Evolutionary conservation across 2,888 invertebrate species (phyloP).

Genomic region (Drosophila kanekoi): DNA sequence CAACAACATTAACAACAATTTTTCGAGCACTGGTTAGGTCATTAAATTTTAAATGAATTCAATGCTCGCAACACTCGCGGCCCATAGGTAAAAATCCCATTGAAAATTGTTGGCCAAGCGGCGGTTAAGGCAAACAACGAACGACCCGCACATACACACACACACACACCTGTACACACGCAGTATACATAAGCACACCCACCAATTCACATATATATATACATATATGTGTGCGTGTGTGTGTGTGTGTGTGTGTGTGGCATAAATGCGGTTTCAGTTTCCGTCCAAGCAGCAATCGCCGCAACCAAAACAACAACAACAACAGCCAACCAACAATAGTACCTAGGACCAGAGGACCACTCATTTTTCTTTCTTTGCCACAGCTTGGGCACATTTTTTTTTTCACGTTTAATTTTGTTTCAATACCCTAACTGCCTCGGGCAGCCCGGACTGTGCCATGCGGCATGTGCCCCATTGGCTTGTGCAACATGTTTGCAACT

Average conservation of each 20-base stretch:
- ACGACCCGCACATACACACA: conserved; percentile 6
- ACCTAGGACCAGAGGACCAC: conserved; percentile 43
- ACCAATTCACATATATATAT: conserved; percentile 9
- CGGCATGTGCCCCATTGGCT: too few relatives aligned
- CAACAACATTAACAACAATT: conserved; percentile 29
- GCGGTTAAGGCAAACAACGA: conserved; percentile 51
- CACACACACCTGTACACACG: background rate
- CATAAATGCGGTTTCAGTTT: conserved; percentile 72
- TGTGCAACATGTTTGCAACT: too few relatives aligned
- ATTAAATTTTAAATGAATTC: conserved; percentile 81
- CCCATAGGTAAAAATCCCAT: conserved; percentile 51
- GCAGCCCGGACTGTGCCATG: background rate
- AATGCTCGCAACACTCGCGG: conserved; percentile 38
- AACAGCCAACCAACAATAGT: conserved; percentile 44
- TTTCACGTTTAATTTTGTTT: background rate
- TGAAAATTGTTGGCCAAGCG: conserved; percentile 47
- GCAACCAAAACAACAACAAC: conserved; percentile 45
- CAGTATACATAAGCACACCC: conserved; percentile 10
- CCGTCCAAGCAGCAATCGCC: conserved; percentile 54
- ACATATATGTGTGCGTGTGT: conserved; percentile 5
- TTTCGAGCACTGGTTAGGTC: conserved; percentile 72
- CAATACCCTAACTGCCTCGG: conserved; percentile 7
- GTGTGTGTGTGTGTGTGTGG: conserved; percentile 15
- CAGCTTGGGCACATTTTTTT: conserved; percentile 29
- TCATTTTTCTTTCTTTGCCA: conserved; percentile 51